Evolutionary conservation across 2,113 vertebrate species (phyloP).

Genomic region (Solenodon paradoxus): DNA sequence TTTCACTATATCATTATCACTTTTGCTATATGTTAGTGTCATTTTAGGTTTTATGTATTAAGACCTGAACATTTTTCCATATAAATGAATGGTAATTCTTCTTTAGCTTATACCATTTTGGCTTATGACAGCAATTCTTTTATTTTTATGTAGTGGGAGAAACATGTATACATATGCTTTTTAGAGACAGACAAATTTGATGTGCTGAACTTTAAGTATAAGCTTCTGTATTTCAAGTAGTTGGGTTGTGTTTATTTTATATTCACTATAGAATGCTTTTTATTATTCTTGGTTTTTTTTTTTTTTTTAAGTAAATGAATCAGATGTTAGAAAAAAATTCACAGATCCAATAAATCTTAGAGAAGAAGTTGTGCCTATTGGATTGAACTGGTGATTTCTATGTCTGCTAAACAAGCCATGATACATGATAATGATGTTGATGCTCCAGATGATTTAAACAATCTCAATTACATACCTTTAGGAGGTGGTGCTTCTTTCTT

Average conservation of each 20-base stretch:
- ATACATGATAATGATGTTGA: neutral
- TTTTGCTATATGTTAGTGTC: too few species aligned
- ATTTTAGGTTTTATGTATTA: too few species aligned
- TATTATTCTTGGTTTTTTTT: neutral
- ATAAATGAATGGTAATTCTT: too few species aligned
- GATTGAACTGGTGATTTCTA: conserved; percentile 47
- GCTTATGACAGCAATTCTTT: too few species aligned
- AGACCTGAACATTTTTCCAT: too few species aligned
- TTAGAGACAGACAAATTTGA: conserved; percentile 32
- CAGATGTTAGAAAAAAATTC: conserved; percentile 25
- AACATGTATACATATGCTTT: neutral
- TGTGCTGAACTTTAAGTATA: neutral
- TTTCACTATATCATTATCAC: too few species aligned
- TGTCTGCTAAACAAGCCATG: conserved; percentile 53
- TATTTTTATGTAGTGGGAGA: too few species aligned
- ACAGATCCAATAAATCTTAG: conserved; percentile 24
- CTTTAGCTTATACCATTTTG: too few species aligned
- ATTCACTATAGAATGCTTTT: neutral
- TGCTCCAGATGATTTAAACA: neutral
- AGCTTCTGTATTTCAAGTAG: conserved; percentile 10
- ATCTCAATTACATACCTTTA: conserved; percentile 84
- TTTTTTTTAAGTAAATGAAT: conserved; percentile 6
- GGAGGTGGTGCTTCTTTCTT: conserved; percentile 80
- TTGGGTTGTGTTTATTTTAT: conserved; percentile 44
- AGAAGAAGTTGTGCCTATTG: conserved; percentile 78